These are phyloP conservation scores for Phylloscopus collybita DNA, from an alignment of 2,797 vertebrate genomes.

Conservation along the genomic window DNA sequence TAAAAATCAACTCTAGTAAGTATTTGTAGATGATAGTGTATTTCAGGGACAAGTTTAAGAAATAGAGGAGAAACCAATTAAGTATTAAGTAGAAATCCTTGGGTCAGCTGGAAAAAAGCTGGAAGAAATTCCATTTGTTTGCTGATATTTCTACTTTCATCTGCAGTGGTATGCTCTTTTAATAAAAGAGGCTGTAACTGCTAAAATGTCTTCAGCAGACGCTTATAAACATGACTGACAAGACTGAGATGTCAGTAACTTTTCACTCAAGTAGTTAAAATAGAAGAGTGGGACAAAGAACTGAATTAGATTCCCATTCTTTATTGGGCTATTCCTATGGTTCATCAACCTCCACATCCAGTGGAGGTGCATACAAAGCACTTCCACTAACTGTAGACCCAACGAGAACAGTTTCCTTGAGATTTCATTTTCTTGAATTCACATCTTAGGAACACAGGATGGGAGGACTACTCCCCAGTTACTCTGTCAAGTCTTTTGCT, in stretches of 20 bases:
- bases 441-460: neutral
- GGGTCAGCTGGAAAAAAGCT: neutral
- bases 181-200: neutral
- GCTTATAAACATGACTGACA: constrained; percentile 42
- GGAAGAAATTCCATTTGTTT: constrained; percentile 22
- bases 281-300: neutral
- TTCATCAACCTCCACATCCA: neutral
- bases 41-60: neutral
- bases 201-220: constrained; percentile 25
- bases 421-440: neutral
- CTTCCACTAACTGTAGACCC: neutral
- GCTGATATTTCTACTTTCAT: constrained; percentile 6
- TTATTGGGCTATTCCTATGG: neutral
- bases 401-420: neutral
- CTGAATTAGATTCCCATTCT: neutral
- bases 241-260: neutral
- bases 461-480: neutral
- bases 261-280: constrained; percentile 10
- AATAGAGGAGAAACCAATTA: neutral
- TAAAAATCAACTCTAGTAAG: neutral
- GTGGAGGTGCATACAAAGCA: neutral
- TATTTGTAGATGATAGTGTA: neutral
- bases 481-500: neutral
- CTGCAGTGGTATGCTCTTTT: neutral
- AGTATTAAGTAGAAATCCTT: neutral